A percentile compares a stretch with the other conserved stretches of the same genome.
Evolutionary conservation across 2,113 vertebrate genomes (phyloP).

Genomic region (Dicrurus megarhynchus): DNA sequence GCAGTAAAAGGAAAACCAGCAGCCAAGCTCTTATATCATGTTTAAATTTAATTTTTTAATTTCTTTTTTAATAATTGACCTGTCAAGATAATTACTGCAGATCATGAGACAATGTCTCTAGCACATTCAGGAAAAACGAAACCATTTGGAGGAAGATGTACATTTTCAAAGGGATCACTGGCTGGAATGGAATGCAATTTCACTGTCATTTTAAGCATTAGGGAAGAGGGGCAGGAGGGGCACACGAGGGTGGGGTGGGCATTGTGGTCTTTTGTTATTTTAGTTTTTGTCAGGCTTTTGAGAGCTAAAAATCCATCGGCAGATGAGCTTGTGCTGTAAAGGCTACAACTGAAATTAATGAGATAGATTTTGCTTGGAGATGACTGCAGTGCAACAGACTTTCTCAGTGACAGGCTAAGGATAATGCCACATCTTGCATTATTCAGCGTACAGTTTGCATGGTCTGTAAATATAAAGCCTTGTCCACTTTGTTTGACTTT

Average conservation of each 20-base stretch:
- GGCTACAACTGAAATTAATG: background rate
- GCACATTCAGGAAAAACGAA: slow-evolving; percentile 54
- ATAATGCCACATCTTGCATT: background rate
- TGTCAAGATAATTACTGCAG: slow-evolving; percentile 75
- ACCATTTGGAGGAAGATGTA: slow-evolving; percentile 19
- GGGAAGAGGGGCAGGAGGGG: background rate
- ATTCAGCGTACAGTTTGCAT: slow-evolving; percentile 11
- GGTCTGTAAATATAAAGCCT: background rate
- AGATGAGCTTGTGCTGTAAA: background rate
- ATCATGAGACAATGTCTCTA: slow-evolving; percentile 58
- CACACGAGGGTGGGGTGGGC: background rate
- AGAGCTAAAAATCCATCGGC: background rate
- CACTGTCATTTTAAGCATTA: slow-evolving; percentile 8
- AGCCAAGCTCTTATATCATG: slow-evolving; percentile 60
- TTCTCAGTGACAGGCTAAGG: background rate
- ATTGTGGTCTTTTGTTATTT: background rate
- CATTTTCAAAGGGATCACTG: slow-evolving; percentile 33
- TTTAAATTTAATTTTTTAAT: slow-evolving; percentile 61
- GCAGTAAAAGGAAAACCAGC: slow-evolving; percentile 57
- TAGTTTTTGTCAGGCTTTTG: background rate
- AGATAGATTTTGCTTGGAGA: background rate
- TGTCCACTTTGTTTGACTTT: slow-evolving; percentile 1
- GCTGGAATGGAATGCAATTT: slow-evolving; percentile 24
- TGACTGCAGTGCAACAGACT: background rate
- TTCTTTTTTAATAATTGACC: slow-evolving; percentile 72